Percentiles rank a stretch among this genome's conserved stretches.
Evolutionary conservation across 2,888 invertebrate genomes (phyloP).

Genomic region (Herminia tarsipennalis): DNA sequence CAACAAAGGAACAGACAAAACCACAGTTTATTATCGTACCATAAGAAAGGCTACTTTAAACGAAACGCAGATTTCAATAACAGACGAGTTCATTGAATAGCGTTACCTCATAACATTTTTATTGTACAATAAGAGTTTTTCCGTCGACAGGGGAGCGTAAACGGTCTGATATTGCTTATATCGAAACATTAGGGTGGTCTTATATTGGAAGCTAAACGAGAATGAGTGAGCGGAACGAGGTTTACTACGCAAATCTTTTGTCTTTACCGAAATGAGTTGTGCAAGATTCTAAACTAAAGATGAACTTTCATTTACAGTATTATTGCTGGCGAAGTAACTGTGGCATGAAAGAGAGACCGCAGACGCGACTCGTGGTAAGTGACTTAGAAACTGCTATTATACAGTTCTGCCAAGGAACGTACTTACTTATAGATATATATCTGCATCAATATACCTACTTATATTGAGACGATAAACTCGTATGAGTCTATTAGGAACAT

Average conservation of each 20-base stretch:
- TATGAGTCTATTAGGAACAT: slow-evolving; percentile 15
- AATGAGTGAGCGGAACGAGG: slow-evolving; percentile 30
- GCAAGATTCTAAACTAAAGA: too few relatives aligned
- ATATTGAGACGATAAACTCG: slow-evolving; percentile 29
- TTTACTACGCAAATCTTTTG: too few relatives aligned
- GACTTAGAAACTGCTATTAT: slow-evolving; percentile 70
- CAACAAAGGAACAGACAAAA: slow-evolving; percentile 62
- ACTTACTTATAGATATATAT: slow-evolving; percentile 29
- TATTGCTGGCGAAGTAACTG: not conserved
- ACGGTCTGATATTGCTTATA: slow-evolving; percentile 73
- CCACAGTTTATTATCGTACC: slow-evolving; percentile 63
- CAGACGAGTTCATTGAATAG: slow-evolving; percentile 80
- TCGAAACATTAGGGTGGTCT: slow-evolving; percentile 55
- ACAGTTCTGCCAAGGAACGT: slow-evolving; percentile 46
- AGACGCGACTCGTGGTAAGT: slow-evolving; percentile 49
- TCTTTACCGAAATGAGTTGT: too few relatives aligned
- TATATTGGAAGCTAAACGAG: slow-evolving; percentile 38
- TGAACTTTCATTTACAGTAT: not conserved
- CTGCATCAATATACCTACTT: slow-evolving; percentile 32
- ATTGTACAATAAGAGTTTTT: slow-evolving; percentile 80
- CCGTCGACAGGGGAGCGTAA: slow-evolving; percentile 64
- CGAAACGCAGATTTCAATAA: slow-evolving; percentile 80
- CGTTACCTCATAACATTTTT: slow-evolving; percentile 84
- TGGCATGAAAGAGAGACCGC: slow-evolving; percentile 16
- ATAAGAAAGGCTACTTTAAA: slow-evolving; percentile 71